These are phyloP conservation scores for Leptobrachium leishanense DNA, from an alignment of 2,113 vertebrate species.

Conservation along the genomic window DNA sequence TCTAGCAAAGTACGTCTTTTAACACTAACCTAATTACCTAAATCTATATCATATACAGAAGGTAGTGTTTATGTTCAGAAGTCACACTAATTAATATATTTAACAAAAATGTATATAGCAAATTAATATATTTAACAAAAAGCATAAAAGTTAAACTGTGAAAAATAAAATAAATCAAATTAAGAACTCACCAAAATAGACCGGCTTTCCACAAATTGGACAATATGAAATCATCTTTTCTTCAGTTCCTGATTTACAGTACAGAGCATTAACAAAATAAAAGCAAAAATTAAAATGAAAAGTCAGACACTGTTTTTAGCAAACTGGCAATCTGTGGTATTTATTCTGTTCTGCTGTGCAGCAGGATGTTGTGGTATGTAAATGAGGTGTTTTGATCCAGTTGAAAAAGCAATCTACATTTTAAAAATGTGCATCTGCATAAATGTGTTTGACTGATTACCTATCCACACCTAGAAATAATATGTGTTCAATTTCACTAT, in stretches of 20 bases:
- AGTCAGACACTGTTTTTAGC: neutral
- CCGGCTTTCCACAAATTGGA: slow-evolving; percentile 75
- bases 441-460: too few species aligned
- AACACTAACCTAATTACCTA: too few species aligned
- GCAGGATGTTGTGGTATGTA: slow-evolving; percentile 60
- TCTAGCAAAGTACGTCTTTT: too few species aligned
- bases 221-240: slow-evolving; percentile 75
- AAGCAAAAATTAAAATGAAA: neutral
- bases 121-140: too few species aligned
- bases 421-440: neutral
- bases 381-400: slow-evolving; percentile 31
- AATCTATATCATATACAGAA: too few species aligned
- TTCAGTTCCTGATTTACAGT: neutral
- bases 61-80: too few species aligned
- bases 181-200: slow-evolving; percentile 77
- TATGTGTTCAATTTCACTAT: too few species aligned
- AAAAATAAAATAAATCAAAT: neutral
- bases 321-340: slow-evolving; percentile 41
- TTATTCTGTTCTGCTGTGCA: slow-evolving; percentile 37
- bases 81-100: too few species aligned
- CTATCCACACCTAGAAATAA: too few species aligned
- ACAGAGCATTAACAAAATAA: neutral
- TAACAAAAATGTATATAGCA: too few species aligned
- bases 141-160: too few species aligned
- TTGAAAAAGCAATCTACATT: slow-evolving; percentile 2